Evolutionary conservation across 2,113 vertebrate species (phyloP).

Genomic region (Ammospiza nelsoni): DNA sequence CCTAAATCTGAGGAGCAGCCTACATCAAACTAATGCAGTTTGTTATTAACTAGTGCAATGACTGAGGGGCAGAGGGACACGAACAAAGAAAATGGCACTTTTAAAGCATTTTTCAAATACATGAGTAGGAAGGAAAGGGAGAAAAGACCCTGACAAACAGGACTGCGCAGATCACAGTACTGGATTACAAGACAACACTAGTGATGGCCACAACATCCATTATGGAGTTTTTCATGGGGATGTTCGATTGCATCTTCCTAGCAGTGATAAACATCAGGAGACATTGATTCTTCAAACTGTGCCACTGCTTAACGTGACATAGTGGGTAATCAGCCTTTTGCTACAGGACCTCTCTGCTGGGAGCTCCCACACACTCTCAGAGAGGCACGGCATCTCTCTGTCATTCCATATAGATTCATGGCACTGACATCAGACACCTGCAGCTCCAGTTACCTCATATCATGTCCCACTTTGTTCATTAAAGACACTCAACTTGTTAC

Average conservation of each 20-base stretch:
- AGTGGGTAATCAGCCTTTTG: not conserved
- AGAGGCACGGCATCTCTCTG: not conserved
- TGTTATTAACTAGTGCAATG: not conserved
- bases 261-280: not conserved
- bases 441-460: not conserved
- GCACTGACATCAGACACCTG: not conserved
- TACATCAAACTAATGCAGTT: not conserved
- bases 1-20: not conserved
- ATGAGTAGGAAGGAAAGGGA: not conserved
- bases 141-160: not conserved
- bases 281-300: not conserved
- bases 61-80: not conserved
- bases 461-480: not conserved
- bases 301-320: not conserved
- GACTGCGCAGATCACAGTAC: not conserved
- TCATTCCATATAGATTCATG: rapidly evolving
- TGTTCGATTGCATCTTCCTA: not conserved
- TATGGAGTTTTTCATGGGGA: not conserved
- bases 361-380: rapidly evolving
- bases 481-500: not conserved
- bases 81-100: not conserved
- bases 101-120: not conserved
- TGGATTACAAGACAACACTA: not conserved
- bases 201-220: not conserved
- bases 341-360: not conserved